Conservation (phyloP, 2,888 invertebrate species). For the Philopedon plagiatum region DNA sequence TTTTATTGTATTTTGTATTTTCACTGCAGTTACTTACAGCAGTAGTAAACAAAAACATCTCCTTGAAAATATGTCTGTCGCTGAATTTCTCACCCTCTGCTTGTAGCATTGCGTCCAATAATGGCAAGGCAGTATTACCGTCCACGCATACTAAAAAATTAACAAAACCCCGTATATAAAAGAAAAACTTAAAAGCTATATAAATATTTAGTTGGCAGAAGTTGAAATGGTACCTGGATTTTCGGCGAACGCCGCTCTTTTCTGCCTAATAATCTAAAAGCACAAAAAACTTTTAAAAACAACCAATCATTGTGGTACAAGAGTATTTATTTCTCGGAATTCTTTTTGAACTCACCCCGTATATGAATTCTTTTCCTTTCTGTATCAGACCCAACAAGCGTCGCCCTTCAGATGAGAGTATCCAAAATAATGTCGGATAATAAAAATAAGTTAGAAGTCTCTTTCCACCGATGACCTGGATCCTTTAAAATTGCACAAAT, state of each 20-base stretch:
- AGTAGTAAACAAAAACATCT: constrained; percentile 45
- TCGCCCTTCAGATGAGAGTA: constrained; percentile 31
- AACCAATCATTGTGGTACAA: not conserved
- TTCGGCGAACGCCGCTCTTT: constrained; percentile 27
- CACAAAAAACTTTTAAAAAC: not conserved
- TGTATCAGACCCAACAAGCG: not conserved
- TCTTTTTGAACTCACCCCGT: constrained; percentile 25
- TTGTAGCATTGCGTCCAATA: constrained; percentile 45
- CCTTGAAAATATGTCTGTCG: constrained; percentile 44
- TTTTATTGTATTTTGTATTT: too few species aligned
- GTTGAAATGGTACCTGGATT: constrained; percentile 37
- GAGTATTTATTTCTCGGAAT: not conserved
- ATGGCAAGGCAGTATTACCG: constrained; percentile 24
- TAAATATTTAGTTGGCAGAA: too few species aligned
- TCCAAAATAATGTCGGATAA: constrained; percentile 31
- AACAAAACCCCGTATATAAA: too few species aligned
- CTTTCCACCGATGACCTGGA: constrained; percentile 35
- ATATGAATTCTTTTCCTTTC: constrained; percentile 17
- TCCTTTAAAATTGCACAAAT: constrained; percentile 7
- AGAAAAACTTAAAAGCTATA: too few species aligned
- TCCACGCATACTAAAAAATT: constrained; percentile 26
- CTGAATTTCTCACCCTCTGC: constrained; percentile 40
- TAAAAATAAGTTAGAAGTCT: constrained; percentile 35
- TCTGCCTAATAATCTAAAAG: constrained; percentile 39
- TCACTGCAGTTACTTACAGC: constrained; percentile 44